Evolutionary conservation across 2,113 vertebrate species (phyloP).

Genomic region (Pica pica): DNA sequence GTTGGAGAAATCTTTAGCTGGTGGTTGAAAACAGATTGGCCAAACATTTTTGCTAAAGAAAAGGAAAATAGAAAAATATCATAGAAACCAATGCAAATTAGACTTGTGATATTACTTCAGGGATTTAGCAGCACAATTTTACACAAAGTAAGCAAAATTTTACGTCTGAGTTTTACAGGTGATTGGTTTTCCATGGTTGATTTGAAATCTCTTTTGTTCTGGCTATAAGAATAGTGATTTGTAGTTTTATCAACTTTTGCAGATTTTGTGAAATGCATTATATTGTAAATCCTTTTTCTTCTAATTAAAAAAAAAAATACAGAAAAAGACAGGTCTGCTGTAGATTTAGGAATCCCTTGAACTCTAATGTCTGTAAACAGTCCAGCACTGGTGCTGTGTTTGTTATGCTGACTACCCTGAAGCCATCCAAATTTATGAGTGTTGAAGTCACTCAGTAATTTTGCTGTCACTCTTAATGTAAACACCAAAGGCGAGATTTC

Average conservation of each 20-base stretch:
- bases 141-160: not conserved
- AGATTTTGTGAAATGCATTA: not conserved
- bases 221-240: not conserved
- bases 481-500: not conserved
- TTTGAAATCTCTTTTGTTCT: not conserved
- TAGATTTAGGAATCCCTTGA: not conserved
- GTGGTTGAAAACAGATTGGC: not conserved
- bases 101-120: not conserved
- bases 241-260: not conserved
- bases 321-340: not conserved
- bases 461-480: slow-evolving; percentile 6
- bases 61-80: not conserved
- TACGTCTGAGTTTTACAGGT: not conserved
- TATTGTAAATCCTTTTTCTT: not conserved
- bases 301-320: not conserved
- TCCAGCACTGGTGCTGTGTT: not conserved
- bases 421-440: not conserved
- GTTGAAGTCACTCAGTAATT: not conserved
- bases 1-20: not conserved
- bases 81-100: not conserved
- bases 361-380: not conserved
- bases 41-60: not conserved
- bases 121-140: not conserved
- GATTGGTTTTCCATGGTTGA: not conserved
- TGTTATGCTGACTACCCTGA: slow-evolving; percentile 3